Evolutionary conservation across 2,797 vertebrate species (phyloP).

Genomic region (Arrhamphus sclerolepis): DNA sequence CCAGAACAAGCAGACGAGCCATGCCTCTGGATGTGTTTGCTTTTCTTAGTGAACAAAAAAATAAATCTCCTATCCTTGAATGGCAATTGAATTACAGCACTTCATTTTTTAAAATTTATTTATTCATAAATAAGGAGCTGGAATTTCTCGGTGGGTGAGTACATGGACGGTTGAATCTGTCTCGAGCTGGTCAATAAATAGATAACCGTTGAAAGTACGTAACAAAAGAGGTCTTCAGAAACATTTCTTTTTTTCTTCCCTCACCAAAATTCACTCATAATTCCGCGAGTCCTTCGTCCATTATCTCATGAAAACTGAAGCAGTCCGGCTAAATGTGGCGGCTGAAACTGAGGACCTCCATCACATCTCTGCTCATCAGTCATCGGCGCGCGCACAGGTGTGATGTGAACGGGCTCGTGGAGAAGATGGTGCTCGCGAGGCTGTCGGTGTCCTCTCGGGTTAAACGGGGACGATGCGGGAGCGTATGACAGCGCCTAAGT

Average conservation of each 20-base stretch:
- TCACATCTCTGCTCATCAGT: slow-evolving; percentile 18
- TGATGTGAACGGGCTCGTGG: slow-evolving; percentile 35
- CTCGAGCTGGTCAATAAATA: slow-evolving; percentile 48
- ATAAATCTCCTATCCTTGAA: slow-evolving; percentile 32
- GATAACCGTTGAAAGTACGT: slow-evolving; percentile 37
- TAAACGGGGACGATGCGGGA: slow-evolving; percentile 47
- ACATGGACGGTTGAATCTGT: slow-evolving; percentile 5
- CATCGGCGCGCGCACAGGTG: slow-evolving; percentile 32
- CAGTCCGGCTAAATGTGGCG: slow-evolving; percentile 12
- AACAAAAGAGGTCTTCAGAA: slow-evolving; percentile 36
- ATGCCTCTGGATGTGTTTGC: slow-evolving; percentile 69
- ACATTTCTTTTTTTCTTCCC: slow-evolving; percentile 37
- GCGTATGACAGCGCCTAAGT: slow-evolving; percentile 64
- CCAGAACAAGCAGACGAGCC: slow-evolving; percentile 83
- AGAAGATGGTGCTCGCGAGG: slow-evolving; percentile 23
- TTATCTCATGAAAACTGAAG: slow-evolving; percentile 13
- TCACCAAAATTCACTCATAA: slow-evolving; percentile 49
- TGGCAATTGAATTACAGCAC: slow-evolving; percentile 34
- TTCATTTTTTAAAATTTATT: slow-evolving; percentile 38
- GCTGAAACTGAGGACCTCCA: slow-evolving; percentile 11
- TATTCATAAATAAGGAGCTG: slow-evolving; percentile 17
- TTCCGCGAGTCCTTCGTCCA: slow-evolving; percentile 56
- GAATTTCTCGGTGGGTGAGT: slow-evolving; percentile 18
- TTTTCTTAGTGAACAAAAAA: slow-evolving; percentile 23
- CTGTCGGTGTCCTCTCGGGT: slow-evolving; percentile 9